Percentiles rank a stretch among this genome's conserved stretches.
These are phyloP conservation scores for Acronicta alni DNA, from an alignment of 2,888 invertebrate genomes.

Conservation along the genomic window DNA sequence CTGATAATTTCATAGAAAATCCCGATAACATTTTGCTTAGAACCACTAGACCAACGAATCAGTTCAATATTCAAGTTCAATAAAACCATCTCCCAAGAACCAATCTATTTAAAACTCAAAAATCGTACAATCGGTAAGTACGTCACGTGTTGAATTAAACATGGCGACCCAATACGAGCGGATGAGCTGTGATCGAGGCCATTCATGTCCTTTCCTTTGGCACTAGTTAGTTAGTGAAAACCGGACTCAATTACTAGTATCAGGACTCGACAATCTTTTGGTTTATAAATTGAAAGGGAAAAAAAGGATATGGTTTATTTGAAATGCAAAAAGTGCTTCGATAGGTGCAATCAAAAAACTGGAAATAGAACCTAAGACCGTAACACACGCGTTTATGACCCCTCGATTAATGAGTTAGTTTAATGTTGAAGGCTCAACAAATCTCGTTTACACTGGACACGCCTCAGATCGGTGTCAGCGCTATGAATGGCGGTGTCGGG, in stretches of 20 bases:
- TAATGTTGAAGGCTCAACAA: not conserved
- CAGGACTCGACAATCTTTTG: not conserved
- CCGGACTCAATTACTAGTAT: slow-evolving; percentile 44
- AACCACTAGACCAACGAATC: too few species aligned
- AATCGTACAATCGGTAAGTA: slow-evolving; percentile 36
- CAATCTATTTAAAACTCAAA: slow-evolving; percentile 22
- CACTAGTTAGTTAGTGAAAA: slow-evolving; percentile 51
- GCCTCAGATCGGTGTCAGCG: slow-evolving; percentile 20
- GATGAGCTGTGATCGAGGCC: slow-evolving; percentile 46
- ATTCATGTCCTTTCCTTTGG: slow-evolving; percentile 42
- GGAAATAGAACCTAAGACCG: too few species aligned
- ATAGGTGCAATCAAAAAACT: too few species aligned
- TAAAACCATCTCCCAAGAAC: not conserved
- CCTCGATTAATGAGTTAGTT: too few species aligned
- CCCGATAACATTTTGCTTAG: too few species aligned
- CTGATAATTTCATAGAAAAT: too few species aligned
- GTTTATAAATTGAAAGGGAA: slow-evolving; percentile 10
- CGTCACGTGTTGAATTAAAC: slow-evolving; percentile 59
- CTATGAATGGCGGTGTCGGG: slow-evolving; percentile 48
- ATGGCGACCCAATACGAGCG: slow-evolving; percentile 56
- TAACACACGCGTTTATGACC: too few species aligned
- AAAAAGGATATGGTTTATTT: too few species aligned
- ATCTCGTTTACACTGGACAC: slow-evolving; percentile 16
- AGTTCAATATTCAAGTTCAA: not conserved
- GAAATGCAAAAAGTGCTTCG: too few species aligned